A percentile compares a stretch with the other conserved stretches of the same genome.
These are phyloP conservation scores for Argyrosomus japonicus DNA, from an alignment of 2,113 vertebrate species.

Conservation along the genomic window DNA sequence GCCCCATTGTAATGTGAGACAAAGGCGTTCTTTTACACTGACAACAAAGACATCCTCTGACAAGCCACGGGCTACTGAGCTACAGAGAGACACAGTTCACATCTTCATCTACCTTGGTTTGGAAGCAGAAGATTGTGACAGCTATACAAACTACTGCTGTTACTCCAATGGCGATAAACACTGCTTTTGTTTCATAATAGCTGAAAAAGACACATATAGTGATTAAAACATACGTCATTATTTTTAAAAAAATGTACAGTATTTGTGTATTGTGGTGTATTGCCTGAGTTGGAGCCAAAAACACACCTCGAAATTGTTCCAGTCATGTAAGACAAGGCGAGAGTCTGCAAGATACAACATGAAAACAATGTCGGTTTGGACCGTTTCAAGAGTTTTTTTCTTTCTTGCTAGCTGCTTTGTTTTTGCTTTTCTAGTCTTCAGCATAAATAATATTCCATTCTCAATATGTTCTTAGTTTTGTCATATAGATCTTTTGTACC, in stretches of 20 bases:
- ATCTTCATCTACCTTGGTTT: constrained; percentile 90
- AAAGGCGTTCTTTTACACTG: constrained; percentile 78
- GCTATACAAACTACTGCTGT: constrained; percentile 90
- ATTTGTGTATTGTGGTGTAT: neutral
- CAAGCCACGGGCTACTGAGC: constrained; percentile 52
- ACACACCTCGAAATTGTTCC: constrained; percentile 92
- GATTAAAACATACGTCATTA: constrained; percentile 13
- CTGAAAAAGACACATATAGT: constrained; percentile 75
- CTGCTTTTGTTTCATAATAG: constrained; percentile 87
- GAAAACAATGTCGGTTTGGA: neutral
- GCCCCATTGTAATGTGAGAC: constrained; percentile 81
- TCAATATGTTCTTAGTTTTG: neutral
- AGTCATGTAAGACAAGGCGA: constrained; percentile 92
- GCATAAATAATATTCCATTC: neutral
- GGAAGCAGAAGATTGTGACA: constrained; percentile 97
- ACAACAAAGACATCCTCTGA: constrained; percentile 77
- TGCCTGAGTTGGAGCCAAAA: neutral
- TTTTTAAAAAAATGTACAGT: neutral
- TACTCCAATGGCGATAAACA: constrained; percentile 91
- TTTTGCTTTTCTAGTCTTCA: neutral
- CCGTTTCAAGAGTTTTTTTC: neutral
- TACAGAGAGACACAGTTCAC: constrained; percentile 37
- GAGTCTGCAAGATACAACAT: constrained; percentile 83
- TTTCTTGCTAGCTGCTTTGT: neutral
- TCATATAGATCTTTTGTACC: neutral